phyloP scores from a whole-genome alignment of 2,888 invertebrate genomes.

The Podabrus alpinus region DNA sequence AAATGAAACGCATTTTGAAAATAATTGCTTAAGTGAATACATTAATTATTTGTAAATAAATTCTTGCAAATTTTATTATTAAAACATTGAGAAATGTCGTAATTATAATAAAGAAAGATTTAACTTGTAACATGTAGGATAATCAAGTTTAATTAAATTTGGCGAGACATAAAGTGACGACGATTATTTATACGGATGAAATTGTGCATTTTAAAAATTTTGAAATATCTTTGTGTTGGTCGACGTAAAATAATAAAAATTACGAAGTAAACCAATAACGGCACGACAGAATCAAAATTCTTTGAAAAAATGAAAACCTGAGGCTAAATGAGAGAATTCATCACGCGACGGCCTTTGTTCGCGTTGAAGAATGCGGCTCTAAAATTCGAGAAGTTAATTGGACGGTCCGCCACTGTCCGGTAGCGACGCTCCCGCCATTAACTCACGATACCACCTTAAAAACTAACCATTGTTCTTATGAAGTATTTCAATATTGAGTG shows the following conservation, averaged over 20 bases:
- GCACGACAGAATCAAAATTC: constrained; percentile 37
- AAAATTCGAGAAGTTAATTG: constrained; percentile 45
- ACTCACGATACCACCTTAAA: constrained; percentile 30
- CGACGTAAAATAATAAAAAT: constrained; percentile 16
- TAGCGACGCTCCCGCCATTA: constrained; percentile 39
- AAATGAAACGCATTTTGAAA: background rate
- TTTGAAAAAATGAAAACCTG: constrained; percentile 48
- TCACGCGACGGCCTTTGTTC: constrained; percentile 48
- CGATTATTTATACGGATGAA: background rate
- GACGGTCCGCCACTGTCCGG: constrained; percentile 42
- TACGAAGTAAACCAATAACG: constrained; percentile 29
- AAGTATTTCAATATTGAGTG: constrained; percentile 15
- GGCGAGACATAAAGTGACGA: constrained; percentile 8
- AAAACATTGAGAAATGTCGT: constrained; percentile 8
- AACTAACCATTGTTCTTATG: constrained; percentile 29
- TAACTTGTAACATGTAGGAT: background rate
- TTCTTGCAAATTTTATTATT: background rate
- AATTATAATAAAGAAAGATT: background rate
- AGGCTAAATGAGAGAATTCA: constrained; percentile 45
- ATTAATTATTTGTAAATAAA: background rate
- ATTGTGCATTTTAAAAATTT: background rate
- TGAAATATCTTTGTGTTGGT: background rate
- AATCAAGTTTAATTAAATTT: constrained; percentile 16
- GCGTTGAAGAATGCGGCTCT: constrained; percentile 45
- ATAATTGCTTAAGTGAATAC: background rate